Conservation (phyloP, 2,888 invertebrate species). For the Gisinianus flammeolus region DNA sequence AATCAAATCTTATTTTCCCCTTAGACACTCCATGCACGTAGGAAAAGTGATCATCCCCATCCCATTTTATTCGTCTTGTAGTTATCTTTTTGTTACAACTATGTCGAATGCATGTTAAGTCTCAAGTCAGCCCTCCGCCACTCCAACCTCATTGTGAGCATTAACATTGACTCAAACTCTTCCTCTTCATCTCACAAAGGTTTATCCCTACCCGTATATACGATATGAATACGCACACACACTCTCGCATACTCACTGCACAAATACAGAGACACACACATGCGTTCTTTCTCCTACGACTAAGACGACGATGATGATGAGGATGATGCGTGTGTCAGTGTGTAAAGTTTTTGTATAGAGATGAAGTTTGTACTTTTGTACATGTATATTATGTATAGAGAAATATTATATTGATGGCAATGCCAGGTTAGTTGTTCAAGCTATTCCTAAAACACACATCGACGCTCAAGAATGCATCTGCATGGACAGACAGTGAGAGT, state of each 20-base stretch:
- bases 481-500: neutral
- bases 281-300: neutral
- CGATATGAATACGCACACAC: no score
- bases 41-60: slow-evolving; percentile 51
- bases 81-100: slow-evolving; percentile 18
- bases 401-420: neutral
- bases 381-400: neutral
- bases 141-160: neutral
- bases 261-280: no score
- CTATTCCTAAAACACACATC: slow-evolving; percentile 15
- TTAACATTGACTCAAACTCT: slow-evolving; percentile 13
- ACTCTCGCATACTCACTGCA: no score
- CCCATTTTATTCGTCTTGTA: slow-evolving; percentile 52
- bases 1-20: slow-evolving; percentile 14
- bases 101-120: slow-evolving; percentile 25
- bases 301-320: neutral
- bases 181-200: neutral
- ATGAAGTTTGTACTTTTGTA: neutral
- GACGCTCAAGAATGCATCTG: slow-evolving; percentile 13
- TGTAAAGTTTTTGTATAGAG: neutral
- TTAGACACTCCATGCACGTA: slow-evolving; percentile 49
- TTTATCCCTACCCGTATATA: no score
- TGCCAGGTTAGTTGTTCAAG: neutral
- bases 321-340: slow-evolving; percentile 6
- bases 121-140: slow-evolving; percentile 16